Evolutionary conservation across 1,140 invertebrate genomes (phyloP).

Genomic region (Triops longicaudatus): DNA sequence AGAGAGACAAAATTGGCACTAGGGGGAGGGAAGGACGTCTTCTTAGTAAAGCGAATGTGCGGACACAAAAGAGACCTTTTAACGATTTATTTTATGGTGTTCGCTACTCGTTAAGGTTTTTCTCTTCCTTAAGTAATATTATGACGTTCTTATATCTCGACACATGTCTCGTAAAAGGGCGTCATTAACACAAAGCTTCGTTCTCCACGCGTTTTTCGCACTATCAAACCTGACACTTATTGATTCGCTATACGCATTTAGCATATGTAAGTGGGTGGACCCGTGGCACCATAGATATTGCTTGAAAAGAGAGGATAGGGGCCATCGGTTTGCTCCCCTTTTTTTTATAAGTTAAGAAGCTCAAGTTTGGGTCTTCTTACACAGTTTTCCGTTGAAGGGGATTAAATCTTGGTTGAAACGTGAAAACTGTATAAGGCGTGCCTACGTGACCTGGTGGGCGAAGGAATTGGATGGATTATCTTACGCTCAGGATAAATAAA

Average conservation of each 20-base stretch:
- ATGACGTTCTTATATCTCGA: not conserved
- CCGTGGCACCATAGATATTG: no score
- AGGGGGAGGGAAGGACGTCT: not conserved
- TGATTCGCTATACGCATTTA: not conserved
- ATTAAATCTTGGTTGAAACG: no score
- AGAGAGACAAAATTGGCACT: not conserved
- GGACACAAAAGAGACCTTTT: not conserved
- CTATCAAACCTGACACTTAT: not conserved
- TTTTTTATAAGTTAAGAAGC: no score
- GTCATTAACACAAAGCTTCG: not conserved
- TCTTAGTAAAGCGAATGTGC: not conserved
- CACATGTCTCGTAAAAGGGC: not conserved
- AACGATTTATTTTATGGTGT: not conserved
- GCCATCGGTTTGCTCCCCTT: no score
- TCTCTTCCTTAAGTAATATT: not conserved
- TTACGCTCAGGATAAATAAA: no score
- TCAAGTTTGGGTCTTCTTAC: no score
- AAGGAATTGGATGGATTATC: no score
- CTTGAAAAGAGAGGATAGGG: no score
- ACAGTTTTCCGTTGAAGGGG: no score
- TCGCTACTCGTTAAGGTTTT: not conserved
- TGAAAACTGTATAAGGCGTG: no score
- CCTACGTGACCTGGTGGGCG: no score
- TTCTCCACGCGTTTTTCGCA: not conserved
- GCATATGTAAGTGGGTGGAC: not conserved